Conservation (phyloP, 23 tunicate genomes). For the Pegea sp. region DNA sequence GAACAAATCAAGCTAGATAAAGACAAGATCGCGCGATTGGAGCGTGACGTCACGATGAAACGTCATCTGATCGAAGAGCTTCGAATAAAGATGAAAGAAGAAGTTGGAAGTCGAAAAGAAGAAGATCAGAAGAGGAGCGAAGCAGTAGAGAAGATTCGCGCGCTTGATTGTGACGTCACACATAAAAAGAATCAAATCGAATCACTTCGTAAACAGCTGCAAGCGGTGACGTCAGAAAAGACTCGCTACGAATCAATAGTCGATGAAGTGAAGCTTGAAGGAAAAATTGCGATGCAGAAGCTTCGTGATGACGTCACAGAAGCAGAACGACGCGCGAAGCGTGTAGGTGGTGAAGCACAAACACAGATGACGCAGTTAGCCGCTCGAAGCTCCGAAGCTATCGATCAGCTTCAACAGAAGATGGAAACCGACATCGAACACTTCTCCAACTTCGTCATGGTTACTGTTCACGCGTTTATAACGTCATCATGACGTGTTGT, state of each 20-base stretch:
- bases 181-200: slow-evolving; percentile 83
- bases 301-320: too few relatives aligned
- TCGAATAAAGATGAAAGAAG: slow-evolving; percentile 29
- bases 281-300: too few relatives aligned
- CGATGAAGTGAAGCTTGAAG: slow-evolving; percentile 44
- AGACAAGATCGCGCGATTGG: slow-evolving; percentile 15
- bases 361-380: too few relatives aligned
- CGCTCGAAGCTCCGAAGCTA: too few relatives aligned
- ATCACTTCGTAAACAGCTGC: slow-evolving; percentile 59
- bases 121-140: slow-evolving; percentile 36
- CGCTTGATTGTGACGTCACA: slow-evolving; percentile 31
- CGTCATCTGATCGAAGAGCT: slow-evolving; percentile 86
- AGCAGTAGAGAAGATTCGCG: slow-evolving; percentile 11
- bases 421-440: too few relatives aligned
- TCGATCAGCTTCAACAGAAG: too few relatives aligned
- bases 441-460: too few relatives aligned
- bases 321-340: too few relatives aligned
- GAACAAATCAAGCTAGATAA: not conserved
- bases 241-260: slow-evolving; percentile 59
- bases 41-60: slow-evolving; percentile 64
- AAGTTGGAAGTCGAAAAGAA: slow-evolving; percentile 13
- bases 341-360: too few relatives aligned
- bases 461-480: too few relatives aligned
- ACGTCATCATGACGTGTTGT: too few relatives aligned
- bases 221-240: slow-evolving; percentile 58